Evolutionary conservation across 2,113 vertebrate species (phyloP).

Genomic region (Turnix velox): DNA sequence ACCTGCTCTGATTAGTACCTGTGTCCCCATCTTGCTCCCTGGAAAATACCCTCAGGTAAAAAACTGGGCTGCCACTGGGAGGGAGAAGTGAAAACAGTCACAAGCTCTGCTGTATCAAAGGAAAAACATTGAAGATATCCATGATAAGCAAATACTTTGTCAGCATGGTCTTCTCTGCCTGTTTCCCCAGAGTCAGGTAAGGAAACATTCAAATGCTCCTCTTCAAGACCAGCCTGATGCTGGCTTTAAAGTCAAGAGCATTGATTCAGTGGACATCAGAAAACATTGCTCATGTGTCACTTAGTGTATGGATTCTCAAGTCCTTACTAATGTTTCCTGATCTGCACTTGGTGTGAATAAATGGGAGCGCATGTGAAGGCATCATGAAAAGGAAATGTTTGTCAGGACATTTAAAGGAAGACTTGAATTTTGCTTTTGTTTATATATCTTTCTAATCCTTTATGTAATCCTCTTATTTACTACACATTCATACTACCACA

Average conservation of each 20-base stretch:
- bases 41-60: not conserved
- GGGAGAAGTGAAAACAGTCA: not conserved
- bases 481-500: not conserved
- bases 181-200: not conserved
- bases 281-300: fast-evolving
- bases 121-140: not conserved
- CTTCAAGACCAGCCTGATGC: not conserved
- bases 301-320: not conserved
- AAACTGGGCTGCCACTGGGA: not conserved
- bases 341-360: not conserved
- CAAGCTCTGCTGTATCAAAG: not conserved
- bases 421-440: not conserved
- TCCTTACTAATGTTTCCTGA: not conserved
- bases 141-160: not conserved
- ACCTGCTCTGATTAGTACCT: not conserved
- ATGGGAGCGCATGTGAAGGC: fast-evolving
- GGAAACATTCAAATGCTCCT: not conserved
- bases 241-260: not conserved
- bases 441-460: not conserved
- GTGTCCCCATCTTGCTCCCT: not conserved
- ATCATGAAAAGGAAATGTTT: not conserved
- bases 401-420: not conserved
- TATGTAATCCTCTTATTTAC: not conserved
- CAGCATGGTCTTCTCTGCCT: fast-evolving
- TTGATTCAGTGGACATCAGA: not conserved